Conservation (phyloP, 2,888 invertebrate species). For the Dicranocentrus wangi region DNA sequence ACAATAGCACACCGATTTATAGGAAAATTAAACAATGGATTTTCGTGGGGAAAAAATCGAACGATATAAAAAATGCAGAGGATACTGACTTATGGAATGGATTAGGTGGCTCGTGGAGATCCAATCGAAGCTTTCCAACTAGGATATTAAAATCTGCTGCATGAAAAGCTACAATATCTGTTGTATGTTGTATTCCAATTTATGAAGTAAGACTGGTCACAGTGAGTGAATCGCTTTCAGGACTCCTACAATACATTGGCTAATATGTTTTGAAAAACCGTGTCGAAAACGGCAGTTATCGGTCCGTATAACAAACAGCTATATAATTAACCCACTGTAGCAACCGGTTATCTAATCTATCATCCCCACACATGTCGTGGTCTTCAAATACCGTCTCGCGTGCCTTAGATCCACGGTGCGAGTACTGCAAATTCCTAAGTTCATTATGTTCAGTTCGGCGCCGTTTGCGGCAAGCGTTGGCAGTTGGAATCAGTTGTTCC, state of each 20-base stretch:
- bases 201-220: constrained; percentile 82
- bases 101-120: constrained; percentile 98
- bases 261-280: too few relatives aligned
- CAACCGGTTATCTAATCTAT: constrained; percentile 95
- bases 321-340: constrained; percentile 86
- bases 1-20: too few relatives aligned
- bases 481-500: constrained; percentile 96
- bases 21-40: too few relatives aligned
- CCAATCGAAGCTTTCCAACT: constrained; percentile 92
- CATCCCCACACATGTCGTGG: constrained; percentile 98
- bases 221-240: constrained; percentile 94
- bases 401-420: constrained; percentile 92
- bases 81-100: constrained; percentile 86
- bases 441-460: constrained; percentile 90
- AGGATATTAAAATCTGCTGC: constrained; percentile 93
- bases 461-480: constrained; percentile 75
- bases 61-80: background rate
- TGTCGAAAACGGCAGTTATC: too few relatives aligned
- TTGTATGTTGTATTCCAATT: constrained; percentile 95
- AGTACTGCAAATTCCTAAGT: constrained; percentile 90
- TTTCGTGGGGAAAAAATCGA: background rate
- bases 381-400: constrained; percentile 97
- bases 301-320: constrained; percentile 22
- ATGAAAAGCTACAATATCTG: constrained; percentile 98
- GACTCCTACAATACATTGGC: constrained; percentile 80